phyloP scores from a whole-genome alignment of 2,113 vertebrate genomes.

The Columbina picui region DNA sequence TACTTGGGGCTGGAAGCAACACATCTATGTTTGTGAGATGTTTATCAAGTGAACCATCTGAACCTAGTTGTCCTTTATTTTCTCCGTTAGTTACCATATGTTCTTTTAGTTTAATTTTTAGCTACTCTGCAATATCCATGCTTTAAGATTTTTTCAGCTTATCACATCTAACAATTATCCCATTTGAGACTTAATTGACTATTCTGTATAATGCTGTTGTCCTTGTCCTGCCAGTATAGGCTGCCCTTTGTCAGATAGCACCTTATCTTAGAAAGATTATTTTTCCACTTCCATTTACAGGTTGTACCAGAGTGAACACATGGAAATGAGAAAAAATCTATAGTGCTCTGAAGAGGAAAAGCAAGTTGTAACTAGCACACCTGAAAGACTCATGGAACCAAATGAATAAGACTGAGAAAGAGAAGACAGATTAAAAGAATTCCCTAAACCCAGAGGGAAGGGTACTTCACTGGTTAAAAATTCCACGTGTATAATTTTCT shows the following conservation, averaged over 20 bases:
- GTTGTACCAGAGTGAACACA: neutral
- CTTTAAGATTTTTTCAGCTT: neutral
- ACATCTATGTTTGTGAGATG: neutral
- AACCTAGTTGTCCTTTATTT: neutral
- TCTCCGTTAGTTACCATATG: neutral
- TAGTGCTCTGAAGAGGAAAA: neutral
- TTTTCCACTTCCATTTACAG: neutral
- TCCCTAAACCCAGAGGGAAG: neutral
- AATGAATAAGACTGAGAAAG: neutral
- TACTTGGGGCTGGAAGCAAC: neutral
- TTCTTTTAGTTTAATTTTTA: neutral
- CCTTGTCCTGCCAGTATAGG: neutral
- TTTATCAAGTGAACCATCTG: neutral
- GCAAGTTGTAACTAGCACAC: neutral
- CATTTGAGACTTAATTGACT: neutral
- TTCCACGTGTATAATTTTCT: neutral
- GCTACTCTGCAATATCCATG: neutral
- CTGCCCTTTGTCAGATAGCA: neutral
- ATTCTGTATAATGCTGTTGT: neutral
- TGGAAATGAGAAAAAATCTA: neutral
- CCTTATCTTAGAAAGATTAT: neutral
- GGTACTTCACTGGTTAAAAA: neutral
- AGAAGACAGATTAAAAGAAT: neutral
- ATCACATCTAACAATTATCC: neutral
- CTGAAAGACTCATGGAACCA: neutral